Conservation (phyloP, 2,888 invertebrate species). For the Cryptus armator region DNA sequence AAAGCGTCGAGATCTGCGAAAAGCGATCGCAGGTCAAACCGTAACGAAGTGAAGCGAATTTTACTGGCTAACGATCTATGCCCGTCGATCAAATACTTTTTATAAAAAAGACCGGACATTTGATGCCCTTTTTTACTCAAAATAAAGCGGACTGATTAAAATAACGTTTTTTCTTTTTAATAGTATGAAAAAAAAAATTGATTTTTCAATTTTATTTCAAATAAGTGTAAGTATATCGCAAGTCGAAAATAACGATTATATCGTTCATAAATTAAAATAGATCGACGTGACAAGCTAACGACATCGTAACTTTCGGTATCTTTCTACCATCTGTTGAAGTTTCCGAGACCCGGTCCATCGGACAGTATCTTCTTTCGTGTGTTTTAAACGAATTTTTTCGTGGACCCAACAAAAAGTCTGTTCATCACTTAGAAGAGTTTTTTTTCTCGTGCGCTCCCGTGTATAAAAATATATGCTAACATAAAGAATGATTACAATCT, state of each 20-base stretch:
- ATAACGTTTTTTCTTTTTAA: neutral
- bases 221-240: too few species aligned
- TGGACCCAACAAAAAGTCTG: neutral
- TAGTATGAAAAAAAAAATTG: neutral
- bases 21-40: conserved; percentile 8
- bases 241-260: too few species aligned
- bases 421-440: neutral
- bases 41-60: neutral
- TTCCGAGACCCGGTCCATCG: too few species aligned
- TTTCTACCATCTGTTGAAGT: too few species aligned
- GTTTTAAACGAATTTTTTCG: neutral
- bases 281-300: too few species aligned
- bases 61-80: neutral
- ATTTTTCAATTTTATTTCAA: too few species aligned
- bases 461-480: neutral
- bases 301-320: too few species aligned
- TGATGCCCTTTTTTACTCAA: neutral
- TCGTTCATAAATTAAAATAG: too few species aligned
- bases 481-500: conserved; percentile 1
- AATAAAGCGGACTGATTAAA: neutral
- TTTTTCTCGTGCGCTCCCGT: neutral
- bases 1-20: conserved; percentile 10
- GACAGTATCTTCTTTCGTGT: too few species aligned
- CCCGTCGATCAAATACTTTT: conserved; percentile 8
- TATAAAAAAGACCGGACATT: neutral